A percentile compares a stretch with the other conserved stretches of the same genome.
Evolutionary conservation across 2,888 invertebrate species (phyloP).

Genomic region (Acleris sparsana): DNA sequence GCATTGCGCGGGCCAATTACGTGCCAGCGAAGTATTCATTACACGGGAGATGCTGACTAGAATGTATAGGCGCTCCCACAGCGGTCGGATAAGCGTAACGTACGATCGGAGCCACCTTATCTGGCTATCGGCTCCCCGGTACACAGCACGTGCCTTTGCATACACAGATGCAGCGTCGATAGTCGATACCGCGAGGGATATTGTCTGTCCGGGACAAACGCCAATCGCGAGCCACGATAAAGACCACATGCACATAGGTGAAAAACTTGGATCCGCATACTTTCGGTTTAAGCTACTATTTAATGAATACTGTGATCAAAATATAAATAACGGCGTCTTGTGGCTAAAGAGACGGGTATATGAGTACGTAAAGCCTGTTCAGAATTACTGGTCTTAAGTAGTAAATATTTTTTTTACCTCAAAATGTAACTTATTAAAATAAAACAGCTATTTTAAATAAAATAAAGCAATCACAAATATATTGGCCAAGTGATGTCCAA

Average conservation of each 20-base stretch:
- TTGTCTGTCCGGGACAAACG: constrained; percentile 53
- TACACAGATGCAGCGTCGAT: constrained; percentile 63
- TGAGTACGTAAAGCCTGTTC: no score
- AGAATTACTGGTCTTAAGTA: no score
- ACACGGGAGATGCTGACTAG: constrained; percentile 61
- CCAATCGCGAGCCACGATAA: constrained; percentile 59
- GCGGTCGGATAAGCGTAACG: constrained; percentile 66
- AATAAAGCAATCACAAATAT: no score
- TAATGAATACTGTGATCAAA: background rate
- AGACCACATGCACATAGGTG: constrained; percentile 51
- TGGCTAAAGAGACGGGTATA: no score
- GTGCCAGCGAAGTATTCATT: constrained; percentile 69
- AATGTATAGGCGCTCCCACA: constrained; percentile 63
- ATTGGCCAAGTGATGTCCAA: no score
- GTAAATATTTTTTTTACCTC: no score
- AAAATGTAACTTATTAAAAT: no score
- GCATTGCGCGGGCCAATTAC: constrained; percentile 64
- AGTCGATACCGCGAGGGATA: constrained; percentile 62
- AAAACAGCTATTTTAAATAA: no score
- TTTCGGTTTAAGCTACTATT: no score
- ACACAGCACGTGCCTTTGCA: constrained; percentile 71
- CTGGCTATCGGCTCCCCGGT: constrained; percentile 61
- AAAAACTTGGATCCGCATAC: no score
- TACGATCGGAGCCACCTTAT: constrained; percentile 69
- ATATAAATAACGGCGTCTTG: background rate